Conservation (phyloP, 2,888 invertebrate species). For the Clanis bilineata region DNA sequence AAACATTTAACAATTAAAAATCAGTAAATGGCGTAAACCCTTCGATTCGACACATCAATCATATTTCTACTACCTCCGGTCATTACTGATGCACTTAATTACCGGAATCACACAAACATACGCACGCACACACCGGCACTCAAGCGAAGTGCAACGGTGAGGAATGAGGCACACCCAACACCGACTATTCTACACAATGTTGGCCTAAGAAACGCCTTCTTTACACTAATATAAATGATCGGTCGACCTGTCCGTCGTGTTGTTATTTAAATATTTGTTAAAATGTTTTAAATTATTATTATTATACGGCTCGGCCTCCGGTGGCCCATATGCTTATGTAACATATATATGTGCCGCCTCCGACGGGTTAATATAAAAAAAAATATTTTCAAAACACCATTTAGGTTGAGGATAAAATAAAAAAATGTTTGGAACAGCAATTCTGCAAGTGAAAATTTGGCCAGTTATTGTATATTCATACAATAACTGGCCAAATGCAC, state of each 20-base stretch:
- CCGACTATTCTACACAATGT: background rate
- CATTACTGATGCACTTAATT: slow-evolving; percentile 6
- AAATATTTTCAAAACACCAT: too few species aligned
- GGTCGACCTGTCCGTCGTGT: background rate
- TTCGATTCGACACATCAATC: slow-evolving; percentile 3
- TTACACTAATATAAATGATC: background rate
- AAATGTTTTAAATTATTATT: background rate
- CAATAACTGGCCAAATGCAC: too few species aligned
- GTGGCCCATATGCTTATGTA: too few species aligned
- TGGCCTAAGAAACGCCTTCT: slow-evolving; percentile 5
- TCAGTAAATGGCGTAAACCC: background rate
- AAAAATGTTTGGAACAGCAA: too few species aligned
- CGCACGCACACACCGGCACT: background rate
- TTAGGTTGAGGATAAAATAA: too few species aligned
- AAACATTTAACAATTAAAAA: background rate
- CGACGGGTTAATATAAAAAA: too few species aligned
- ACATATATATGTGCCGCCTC: too few species aligned
- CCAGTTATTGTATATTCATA: too few species aligned
- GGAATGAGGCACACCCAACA: slow-evolving; percentile 6
- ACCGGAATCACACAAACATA: slow-evolving; percentile 1
- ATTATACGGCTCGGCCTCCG: too few species aligned
- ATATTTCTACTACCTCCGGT: background rate
- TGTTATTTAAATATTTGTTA: background rate
- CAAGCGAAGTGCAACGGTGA: slow-evolving; percentile 5
- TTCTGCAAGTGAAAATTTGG: too few species aligned